phyloP scores from a whole-genome alignment of 2,888 invertebrate species.

The Autographa gamma region DNA sequence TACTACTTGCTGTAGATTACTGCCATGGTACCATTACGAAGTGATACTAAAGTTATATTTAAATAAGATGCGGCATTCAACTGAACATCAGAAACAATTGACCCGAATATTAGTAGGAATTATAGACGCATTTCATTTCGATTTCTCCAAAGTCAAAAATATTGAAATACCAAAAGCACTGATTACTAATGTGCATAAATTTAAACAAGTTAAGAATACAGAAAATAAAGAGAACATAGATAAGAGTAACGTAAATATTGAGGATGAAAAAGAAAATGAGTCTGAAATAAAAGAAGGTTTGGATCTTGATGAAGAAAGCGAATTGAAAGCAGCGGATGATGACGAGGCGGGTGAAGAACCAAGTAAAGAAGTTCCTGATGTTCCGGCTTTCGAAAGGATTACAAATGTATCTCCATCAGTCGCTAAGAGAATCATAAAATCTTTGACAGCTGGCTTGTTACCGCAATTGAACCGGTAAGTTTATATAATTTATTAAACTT shows the following conservation, averaged over 20 bases:
- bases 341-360: slow-evolving; percentile 73
- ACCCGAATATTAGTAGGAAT: slow-evolving; percentile 93
- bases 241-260: slow-evolving; percentile 39
- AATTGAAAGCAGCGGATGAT: slow-evolving; percentile 80
- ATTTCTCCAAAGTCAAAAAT: slow-evolving; percentile 91
- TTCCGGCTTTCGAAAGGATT: slow-evolving; percentile 81
- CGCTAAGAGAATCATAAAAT: slow-evolving; percentile 93
- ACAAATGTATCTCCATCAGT: slow-evolving; percentile 91
- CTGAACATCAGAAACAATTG: slow-evolving; percentile 94
- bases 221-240: slow-evolving; percentile 58
- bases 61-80: slow-evolving; percentile 91
- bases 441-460: slow-evolving; percentile 92
- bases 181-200: slow-evolving; percentile 66
- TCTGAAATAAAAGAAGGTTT: slow-evolving; percentile 59
- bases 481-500: neutral
- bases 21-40: slow-evolving; percentile 97
- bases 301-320: slow-evolving; percentile 71
- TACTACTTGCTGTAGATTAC: slow-evolving; percentile 92
- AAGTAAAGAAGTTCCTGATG: slow-evolving; percentile 70
- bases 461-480: slow-evolving; percentile 93
- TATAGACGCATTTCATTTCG: slow-evolving; percentile 97
- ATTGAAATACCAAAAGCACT: slow-evolving; percentile 79
- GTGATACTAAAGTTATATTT: slow-evolving; percentile 94
- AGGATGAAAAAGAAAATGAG: slow-evolving; percentile 53
- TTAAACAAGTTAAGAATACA: slow-evolving; percentile 57